Conservation (phyloP, 2,888 invertebrate species). For the Gonocerus acuteangulatus region DNA sequence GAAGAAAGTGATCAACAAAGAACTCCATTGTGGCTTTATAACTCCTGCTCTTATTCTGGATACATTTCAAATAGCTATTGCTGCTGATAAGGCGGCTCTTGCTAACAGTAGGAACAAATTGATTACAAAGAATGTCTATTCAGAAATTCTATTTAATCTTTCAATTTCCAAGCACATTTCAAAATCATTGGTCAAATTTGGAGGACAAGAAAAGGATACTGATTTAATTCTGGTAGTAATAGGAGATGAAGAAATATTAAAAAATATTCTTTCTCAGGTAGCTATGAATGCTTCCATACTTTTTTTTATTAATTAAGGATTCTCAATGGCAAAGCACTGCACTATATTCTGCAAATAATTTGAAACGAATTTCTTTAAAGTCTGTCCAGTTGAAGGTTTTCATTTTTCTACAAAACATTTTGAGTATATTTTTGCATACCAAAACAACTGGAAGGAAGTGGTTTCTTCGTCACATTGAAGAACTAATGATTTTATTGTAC, state of each 20-base stretch:
- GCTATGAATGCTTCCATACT: not conserved
- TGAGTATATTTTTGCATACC: too few species aligned
- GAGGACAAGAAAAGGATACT: constrained; percentile 48
- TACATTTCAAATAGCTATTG: constrained; percentile 55
- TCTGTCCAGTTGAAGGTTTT: too few species aligned
- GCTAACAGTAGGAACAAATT: constrained; percentile 47
- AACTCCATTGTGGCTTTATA: constrained; percentile 54
- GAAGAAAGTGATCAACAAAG: constrained; percentile 50
- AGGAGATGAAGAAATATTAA: constrained; percentile 37
- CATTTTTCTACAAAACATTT: too few species aligned
- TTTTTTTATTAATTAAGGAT: not conserved
- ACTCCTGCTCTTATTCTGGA: constrained; percentile 55
- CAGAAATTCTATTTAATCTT: constrained; percentile 61
- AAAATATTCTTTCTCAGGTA: constrained; percentile 1
- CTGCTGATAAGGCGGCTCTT: constrained; percentile 58
- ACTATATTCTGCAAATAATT: too few species aligned
- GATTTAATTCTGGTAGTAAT: constrained; percentile 48
- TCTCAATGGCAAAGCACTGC: too few species aligned
- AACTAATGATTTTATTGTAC: too few species aligned
- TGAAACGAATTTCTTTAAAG: too few species aligned
- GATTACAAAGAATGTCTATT: constrained; percentile 55
- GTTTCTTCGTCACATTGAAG: too few species aligned
- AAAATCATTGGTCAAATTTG: constrained; percentile 58
- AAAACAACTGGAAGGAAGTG: too few species aligned
- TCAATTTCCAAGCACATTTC: constrained; percentile 62